Percentiles rank a stretch among this genome's conserved stretches.
These are phyloP conservation scores for Clytia hemisphaerica DNA, from an alignment of 30 jellyfish, hydroid and myxozoan genomes.

Conservation along the genomic window DNA sequence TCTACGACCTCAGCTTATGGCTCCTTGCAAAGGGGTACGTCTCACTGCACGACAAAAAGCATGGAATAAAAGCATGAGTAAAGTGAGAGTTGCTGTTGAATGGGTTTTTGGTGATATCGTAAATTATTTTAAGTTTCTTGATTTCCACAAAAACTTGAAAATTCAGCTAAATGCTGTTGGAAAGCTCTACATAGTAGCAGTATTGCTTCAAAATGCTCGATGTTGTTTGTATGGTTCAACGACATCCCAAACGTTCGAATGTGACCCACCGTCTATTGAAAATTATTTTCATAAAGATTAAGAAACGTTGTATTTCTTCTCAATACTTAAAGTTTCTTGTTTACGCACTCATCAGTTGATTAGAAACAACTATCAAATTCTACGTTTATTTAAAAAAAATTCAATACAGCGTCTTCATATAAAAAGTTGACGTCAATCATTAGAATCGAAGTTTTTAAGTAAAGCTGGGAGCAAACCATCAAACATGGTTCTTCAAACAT, in stretches of 20 bases:
- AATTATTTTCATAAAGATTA: no score
- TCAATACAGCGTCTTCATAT: no score
- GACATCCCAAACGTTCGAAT: conserved; percentile 42
- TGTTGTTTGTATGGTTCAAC: conserved; percentile 59
- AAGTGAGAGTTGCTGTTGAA: conserved; percentile 52
- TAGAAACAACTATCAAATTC: no score
- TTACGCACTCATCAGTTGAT: no score
- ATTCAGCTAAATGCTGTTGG: conserved; percentile 46
- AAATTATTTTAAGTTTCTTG: conserved; percentile 37
- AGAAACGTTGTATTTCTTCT: no score
- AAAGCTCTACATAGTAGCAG: conserved; percentile 38
- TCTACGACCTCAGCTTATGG: conserved; percentile 41
- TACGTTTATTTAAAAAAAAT: no score
- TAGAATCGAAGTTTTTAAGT: no score
- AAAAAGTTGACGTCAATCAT: no score
- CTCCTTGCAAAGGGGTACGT: conserved; percentile 20
- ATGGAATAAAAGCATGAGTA: conserved; percentile 43
- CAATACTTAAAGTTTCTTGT: no score
- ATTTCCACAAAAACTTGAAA: conserved; percentile 38
- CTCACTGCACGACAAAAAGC: conserved; percentile 34
- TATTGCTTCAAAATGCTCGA: conserved; percentile 51
- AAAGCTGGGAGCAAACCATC: no score
- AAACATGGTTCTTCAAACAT: no score
- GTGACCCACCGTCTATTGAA: conserved; percentile 55
- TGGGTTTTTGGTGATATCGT: conserved; percentile 66